Percentiles rank a stretch among this genome's conserved stretches.
phyloP scores from a whole-genome alignment of 2,888 invertebrate genomes.

The Dysmachus trigonus region DNA sequence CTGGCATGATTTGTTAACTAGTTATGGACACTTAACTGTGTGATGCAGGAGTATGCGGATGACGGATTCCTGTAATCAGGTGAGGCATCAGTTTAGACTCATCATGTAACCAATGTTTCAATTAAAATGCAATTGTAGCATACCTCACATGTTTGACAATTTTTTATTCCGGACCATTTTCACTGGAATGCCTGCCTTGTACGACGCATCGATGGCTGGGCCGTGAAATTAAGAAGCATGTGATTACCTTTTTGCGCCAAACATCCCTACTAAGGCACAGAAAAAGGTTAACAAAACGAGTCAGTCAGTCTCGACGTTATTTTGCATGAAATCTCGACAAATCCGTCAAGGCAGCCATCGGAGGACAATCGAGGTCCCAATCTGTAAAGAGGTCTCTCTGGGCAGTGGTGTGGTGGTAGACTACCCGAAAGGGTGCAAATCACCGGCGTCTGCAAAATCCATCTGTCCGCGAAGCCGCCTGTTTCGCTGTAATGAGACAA shows the following conservation, averaged over 20 bases:
- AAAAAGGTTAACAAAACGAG: not conserved
- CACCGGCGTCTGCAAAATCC: not conserved
- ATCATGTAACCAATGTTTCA: constrained; percentile 53
- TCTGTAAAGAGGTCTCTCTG: not conserved
- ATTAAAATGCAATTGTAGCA: constrained; percentile 53
- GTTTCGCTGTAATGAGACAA: constrained; percentile 12
- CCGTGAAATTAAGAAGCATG: constrained; percentile 34
- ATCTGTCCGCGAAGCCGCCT: not conserved
- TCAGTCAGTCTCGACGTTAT: not conserved
- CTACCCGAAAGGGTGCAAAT: not conserved
- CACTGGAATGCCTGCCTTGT: constrained; percentile 14
- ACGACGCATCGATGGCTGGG: not conserved
- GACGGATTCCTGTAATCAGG: constrained; percentile 34
- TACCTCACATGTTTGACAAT: constrained; percentile 50
- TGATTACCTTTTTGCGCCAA: constrained; percentile 10
- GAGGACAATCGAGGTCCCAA: not conserved
- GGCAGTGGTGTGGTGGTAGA: not conserved
- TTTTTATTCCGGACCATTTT: constrained; percentile 28
- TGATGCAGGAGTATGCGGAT: constrained; percentile 6
- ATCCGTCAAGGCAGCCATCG: not conserved
- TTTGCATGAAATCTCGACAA: not conserved
- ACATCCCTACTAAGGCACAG: not conserved
- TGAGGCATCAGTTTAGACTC: constrained; percentile 49
- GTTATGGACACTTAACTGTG: constrained; percentile 35
- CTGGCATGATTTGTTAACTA: constrained; percentile 42